phyloP scores from a whole-genome alignment of 2,797 vertebrate species.

The Diceros bicornis region DNA sequence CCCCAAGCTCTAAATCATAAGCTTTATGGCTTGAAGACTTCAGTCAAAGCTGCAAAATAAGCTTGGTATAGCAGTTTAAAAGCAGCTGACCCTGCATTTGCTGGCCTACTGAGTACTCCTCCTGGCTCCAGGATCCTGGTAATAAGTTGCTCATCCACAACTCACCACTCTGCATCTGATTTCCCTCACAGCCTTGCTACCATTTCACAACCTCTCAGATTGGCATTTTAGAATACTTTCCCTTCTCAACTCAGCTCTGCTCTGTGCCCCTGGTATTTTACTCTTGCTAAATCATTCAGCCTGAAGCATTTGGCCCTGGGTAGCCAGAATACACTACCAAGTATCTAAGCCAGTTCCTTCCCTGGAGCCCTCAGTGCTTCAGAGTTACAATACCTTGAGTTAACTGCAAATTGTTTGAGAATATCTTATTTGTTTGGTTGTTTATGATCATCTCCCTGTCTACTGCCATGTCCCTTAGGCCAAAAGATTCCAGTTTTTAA shows the following conservation, averaged over 20 bases:
- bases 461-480: neutral
- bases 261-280: conserved; percentile 6
- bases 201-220: neutral
- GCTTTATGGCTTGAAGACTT: conserved; percentile 2
- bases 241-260: neutral
- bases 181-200: neutral
- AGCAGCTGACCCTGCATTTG: neutral
- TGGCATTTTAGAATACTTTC: neutral
- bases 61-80: neutral
- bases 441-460: neutral
- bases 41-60: neutral
- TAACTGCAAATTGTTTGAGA: neutral
- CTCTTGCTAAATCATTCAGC: conserved; percentile 53
- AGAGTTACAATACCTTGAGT: neutral
- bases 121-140: neutral
- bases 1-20: neutral
- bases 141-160: neutral
- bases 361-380: neutral
- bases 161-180: neutral
- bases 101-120: neutral
- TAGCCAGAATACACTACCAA: neutral
- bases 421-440: neutral
- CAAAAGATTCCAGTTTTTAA: conserved; percentile 26
- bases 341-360: neutral
- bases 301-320: neutral